Evolutionary conservation across 1,140 invertebrate species (phyloP).

Genomic region (Amphibalanus amphitrite): DNA sequence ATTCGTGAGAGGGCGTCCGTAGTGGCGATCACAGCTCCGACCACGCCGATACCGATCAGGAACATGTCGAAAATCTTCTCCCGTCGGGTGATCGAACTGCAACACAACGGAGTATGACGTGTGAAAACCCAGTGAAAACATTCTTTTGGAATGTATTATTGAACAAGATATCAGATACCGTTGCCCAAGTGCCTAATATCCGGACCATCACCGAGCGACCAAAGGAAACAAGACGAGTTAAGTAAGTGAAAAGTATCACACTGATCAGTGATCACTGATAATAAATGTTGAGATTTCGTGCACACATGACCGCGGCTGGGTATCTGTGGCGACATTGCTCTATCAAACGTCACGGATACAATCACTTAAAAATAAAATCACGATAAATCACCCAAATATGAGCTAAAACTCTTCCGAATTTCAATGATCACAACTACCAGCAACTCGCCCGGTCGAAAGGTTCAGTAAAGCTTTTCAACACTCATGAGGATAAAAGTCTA

Average conservation of each 20-base stretch:
- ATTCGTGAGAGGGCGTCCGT: slow-evolving; percentile 20
- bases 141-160: slow-evolving; percentile 1
- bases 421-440: too few relatives aligned
- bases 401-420: too few relatives aligned
- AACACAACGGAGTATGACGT: slow-evolving; percentile 14
- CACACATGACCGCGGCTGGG: too few relatives aligned
- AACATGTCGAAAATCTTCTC: slow-evolving; percentile 25
- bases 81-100: slow-evolving; percentile 22
- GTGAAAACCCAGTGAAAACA: too few relatives aligned
- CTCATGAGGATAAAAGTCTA: too few relatives aligned
- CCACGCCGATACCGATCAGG: slow-evolving; percentile 24
- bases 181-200: slow-evolving; percentile 7
- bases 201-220: background rate
- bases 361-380: too few relatives aligned
- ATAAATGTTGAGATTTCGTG: too few relatives aligned
- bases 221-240: slow-evolving; percentile 3
- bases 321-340: too few relatives aligned
- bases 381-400: too few relatives aligned
- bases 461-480: too few relatives aligned
- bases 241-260: background rate
- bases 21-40: slow-evolving; percentile 24
- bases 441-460: too few relatives aligned
- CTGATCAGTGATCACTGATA: slow-evolving; percentile 6
- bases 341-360: too few relatives aligned
- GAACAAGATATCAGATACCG: slow-evolving; percentile 6